phyloP scores from a whole-genome alignment of 2,113 vertebrate genomes.

The Scytalopus superciliaris region DNA sequence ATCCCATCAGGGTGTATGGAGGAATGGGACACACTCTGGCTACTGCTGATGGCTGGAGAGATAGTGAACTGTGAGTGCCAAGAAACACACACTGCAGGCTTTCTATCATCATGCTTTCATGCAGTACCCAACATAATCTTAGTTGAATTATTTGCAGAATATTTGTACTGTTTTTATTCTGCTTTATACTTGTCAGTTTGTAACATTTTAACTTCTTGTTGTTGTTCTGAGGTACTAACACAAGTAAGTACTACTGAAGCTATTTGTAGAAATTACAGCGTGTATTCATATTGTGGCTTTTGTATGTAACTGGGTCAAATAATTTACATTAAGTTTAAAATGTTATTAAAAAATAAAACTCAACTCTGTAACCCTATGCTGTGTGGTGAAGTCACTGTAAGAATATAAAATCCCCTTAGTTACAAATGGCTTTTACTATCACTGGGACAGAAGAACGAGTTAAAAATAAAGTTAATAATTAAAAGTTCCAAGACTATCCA shows the following conservation, averaged over 20 bases:
- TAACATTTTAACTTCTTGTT: not conserved
- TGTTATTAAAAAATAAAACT: not conserved
- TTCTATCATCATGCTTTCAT: fast-evolving
- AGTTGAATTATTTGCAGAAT: not conserved
- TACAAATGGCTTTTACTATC: not conserved
- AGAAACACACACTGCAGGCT: not conserved
- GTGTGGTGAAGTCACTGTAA: not conserved
- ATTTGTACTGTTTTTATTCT: not conserved
- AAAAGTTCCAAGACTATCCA: not conserved
- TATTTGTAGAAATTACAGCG: not conserved
- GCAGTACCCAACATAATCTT: too few species aligned
- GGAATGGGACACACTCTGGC: fast-evolving
- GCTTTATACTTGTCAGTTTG: not conserved
- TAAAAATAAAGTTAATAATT: not conserved
- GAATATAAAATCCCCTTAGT: not conserved
- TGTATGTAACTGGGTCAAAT: not conserved
- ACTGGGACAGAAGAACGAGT: not conserved
- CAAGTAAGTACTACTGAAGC: not conserved
- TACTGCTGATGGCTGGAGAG: fast-evolving
- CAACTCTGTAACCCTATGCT: not conserved
- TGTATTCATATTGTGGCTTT: not conserved
- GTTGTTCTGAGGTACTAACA: not conserved
- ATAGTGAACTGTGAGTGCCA: fast-evolving
- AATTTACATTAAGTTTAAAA: not conserved
- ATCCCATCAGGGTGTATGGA: fast-evolving